Conservation (phyloP, 2,113 vertebrate genomes). For the Rhinolophus sinicus region DNA sequence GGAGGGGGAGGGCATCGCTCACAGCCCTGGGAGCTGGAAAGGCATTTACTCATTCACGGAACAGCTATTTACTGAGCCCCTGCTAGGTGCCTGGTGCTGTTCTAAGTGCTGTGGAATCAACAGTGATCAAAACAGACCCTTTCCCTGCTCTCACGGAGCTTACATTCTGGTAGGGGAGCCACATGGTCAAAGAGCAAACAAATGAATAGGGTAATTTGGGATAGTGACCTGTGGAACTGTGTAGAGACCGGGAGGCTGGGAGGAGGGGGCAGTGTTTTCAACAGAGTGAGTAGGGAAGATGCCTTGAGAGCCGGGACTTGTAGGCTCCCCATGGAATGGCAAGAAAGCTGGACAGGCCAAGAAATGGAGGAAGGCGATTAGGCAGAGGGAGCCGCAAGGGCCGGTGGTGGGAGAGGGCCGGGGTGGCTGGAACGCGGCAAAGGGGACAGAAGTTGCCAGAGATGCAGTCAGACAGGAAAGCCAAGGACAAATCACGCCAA, state of each 20-base stretch:
- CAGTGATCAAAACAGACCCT: not conserved
- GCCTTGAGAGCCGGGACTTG: not conserved
- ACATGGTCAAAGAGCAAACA: not conserved
- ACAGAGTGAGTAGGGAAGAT: not conserved
- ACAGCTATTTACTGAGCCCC: not conserved
- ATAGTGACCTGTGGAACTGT: not conserved
- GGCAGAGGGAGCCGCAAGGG: not conserved
- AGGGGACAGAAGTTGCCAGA: not conserved
- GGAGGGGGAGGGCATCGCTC: too few relatives aligned
- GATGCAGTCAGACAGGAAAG: not conserved
- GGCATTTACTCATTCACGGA: not conserved
- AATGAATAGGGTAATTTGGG: not conserved
- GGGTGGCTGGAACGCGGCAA: not conserved
- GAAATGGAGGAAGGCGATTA: not conserved
- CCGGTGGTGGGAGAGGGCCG: not conserved
- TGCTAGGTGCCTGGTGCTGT: not conserved
- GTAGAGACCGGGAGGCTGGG: not conserved
- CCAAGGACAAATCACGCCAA: rapidly evolving
- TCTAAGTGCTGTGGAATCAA: not conserved
- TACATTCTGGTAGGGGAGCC: not conserved
- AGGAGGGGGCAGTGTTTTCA: not conserved
- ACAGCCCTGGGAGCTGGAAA: not conserved
- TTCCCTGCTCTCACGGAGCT: not conserved
- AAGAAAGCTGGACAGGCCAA: not conserved
- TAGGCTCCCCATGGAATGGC: not conserved